Evolutionary conservation across 1,140 invertebrate species (phyloP), one percentile per base, ranked within the genome.

Genomic region (Scaptodrosophila lebanonensis): DNA sequence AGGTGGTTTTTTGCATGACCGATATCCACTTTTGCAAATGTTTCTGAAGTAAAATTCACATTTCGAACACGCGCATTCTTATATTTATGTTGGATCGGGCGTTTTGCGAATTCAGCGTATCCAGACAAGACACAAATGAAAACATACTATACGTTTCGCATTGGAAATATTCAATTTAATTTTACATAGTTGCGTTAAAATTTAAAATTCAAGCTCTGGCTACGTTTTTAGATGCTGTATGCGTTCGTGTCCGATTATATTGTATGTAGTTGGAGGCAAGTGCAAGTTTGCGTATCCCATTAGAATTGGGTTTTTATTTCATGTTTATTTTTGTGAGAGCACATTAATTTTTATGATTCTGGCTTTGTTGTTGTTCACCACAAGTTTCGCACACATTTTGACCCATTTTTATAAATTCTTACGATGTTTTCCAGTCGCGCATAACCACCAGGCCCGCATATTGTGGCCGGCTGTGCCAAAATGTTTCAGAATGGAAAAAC

Each of bases 241-340:
- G n/a, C n/a, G n/a, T n/a, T n/a, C n/a, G n/a, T n/a, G n/a, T n/a
- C n/a, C n/a, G n/a, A n/a, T n/a, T n/a, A n/a, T n/a, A n/a, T n/a
- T 52, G 35, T 63, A 33, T 52, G 36, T 39, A 36, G 44, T 44
- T 40, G 32, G 48, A 30, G 53, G 56, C 72, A 79, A 79, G 59
- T 77, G 73, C 73, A 79, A 72, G 66, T 64, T 71, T 66, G 72
- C 66, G 65, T 51, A 71, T 71, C 64, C 51, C 40, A 67, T 76
- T 70, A 35, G 45, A 52, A 48, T 43, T 30, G 47, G 13, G 20
- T 43, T 18, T 43, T 11, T 43, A 49, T 53, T 52, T 42, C 54
- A 52, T 77, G 73, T 79, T 77, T 72, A 73, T 63, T 64, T 58
- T 38, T 61, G 57, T 39, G 51, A 44, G 43, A 32, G 42, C n/a